Conservation (phyloP, 2,888 invertebrate species). For the Fragum sueziense region DNA sequence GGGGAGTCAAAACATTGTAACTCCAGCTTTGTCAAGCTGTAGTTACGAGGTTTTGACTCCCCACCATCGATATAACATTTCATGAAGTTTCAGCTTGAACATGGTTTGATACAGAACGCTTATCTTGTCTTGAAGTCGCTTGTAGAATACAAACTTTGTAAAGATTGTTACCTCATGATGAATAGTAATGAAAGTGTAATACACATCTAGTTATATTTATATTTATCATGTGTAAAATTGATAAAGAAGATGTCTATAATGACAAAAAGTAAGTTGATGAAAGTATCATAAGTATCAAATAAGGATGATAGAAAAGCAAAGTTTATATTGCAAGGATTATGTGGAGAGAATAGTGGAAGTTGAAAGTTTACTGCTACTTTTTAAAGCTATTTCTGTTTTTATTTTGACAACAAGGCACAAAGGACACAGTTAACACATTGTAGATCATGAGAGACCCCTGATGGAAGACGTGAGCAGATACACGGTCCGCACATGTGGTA, state of each 20-base stretch:
- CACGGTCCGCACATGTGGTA: slow-evolving; percentile 4
- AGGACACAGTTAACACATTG: slow-evolving; percentile 22
- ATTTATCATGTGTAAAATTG: too few species aligned
- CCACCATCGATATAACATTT: not conserved
- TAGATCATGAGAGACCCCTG: slow-evolving; percentile 4
- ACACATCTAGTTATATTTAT: not conserved
- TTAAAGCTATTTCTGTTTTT: slow-evolving; percentile 3
- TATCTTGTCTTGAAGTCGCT: not conserved
- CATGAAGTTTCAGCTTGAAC: slow-evolving; percentile 13
- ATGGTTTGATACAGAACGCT: slow-evolving; percentile 1
- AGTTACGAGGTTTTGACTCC: not conserved
- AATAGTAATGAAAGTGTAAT: not conserved
- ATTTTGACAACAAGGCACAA: slow-evolving; percentile 10
- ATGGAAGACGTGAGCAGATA: not conserved
- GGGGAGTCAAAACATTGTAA: too few species aligned
- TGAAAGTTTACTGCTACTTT: not conserved
- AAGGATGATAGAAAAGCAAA: too few species aligned
- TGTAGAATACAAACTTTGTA: too few species aligned
- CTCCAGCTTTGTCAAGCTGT: not conserved
- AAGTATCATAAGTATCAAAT: too few species aligned
- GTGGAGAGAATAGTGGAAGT: too few species aligned
- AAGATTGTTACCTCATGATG: too few species aligned
- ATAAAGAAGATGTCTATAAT: too few species aligned
- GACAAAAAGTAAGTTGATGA: too few species aligned
- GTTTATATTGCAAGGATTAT: too few species aligned